Conservation (phyloP, 2,888 invertebrate species). For the Ophraella communa region DNA sequence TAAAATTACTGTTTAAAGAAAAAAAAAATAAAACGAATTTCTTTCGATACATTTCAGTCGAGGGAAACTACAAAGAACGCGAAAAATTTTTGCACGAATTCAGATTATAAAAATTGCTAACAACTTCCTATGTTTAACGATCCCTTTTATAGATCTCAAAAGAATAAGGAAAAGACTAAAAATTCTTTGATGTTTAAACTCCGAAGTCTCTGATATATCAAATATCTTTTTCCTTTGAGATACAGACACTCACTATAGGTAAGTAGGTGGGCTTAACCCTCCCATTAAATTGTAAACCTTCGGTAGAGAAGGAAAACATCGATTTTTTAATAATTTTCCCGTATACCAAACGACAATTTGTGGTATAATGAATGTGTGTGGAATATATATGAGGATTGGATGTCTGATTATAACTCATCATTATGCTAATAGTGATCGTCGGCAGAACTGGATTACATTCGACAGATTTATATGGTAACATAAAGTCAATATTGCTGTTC, state of each 20-base stretch:
- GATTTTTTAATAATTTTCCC: not conserved
- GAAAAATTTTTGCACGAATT: constrained; percentile 22
- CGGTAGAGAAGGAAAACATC: not conserved
- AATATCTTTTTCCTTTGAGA: constrained; percentile 24
- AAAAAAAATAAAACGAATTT: not conserved
- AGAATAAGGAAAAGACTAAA: constrained; percentile 21
- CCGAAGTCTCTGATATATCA: constrained; percentile 24
- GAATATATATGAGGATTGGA: too few relatives aligned
- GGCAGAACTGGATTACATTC: not conserved
- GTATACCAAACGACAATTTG: too few relatives aligned
- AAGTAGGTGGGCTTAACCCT: constrained; percentile 6
- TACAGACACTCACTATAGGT: constrained; percentile 17
- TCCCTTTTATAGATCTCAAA: constrained; percentile 20
- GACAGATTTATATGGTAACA: not conserved
- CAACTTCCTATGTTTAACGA: constrained; percentile 28
- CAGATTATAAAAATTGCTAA: constrained; percentile 28
- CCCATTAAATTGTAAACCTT: constrained; percentile 6
- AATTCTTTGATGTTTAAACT: constrained; percentile 20
- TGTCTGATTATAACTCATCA: not conserved
- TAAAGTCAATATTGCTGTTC: not conserved
- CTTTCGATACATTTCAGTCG: not conserved
- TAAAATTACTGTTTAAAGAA: not conserved
- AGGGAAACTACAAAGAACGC: constrained; percentile 7
- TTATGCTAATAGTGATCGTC: not conserved
- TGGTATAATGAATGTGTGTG: too few relatives aligned